Conservation (phyloP, 2,888 invertebrate genomes). For the Morpho deidamia region DNA sequence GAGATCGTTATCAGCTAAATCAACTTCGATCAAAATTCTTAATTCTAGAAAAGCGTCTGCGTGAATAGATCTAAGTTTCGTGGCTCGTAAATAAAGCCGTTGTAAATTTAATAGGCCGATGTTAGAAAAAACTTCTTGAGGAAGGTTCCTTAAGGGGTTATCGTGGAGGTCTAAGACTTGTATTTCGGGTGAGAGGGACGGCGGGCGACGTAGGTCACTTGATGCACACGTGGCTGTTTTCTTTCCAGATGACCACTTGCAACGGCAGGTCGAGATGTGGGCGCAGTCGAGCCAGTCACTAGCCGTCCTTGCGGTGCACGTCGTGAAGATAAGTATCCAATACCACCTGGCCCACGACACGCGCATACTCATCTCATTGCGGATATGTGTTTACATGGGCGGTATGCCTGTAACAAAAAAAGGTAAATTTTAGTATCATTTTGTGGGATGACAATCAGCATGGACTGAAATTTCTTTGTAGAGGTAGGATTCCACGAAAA, state of each 20-base stretch:
- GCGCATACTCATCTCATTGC: conserved; percentile 78
- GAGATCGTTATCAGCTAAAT: conserved; percentile 90
- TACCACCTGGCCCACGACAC: conserved; percentile 76
- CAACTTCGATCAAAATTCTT: conserved; percentile 91
- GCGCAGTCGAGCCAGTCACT: conserved; percentile 94
- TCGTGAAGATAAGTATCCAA: conserved; percentile 73
- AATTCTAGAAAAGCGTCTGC: conserved; percentile 92
- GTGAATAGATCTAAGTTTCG: conserved; percentile 86
- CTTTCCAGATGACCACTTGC: conserved; percentile 95
- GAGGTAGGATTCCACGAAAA: no score
- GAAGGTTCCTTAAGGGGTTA: conserved; percentile 86
- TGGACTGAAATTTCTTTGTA: no score
- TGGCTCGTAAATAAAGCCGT: conserved; percentile 86
- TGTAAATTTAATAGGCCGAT: conserved; percentile 91
- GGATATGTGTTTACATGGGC: conserved; percentile 70
- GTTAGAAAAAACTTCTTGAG: conserved; percentile 87
- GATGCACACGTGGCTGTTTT: conserved; percentile 92
- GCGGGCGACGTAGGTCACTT: conserved; percentile 88
- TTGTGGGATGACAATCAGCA: no score
- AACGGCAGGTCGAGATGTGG: conserved; percentile 88
- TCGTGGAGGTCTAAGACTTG: conserved; percentile 89
- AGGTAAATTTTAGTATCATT: not conserved
- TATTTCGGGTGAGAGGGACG: conserved; percentile 77
- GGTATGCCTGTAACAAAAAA: conserved; percentile 71
- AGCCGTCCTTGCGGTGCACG: conserved; percentile 70